Conservation (phyloP, 1,140 invertebrate species). For the Nasonia giraulti region DNA sequence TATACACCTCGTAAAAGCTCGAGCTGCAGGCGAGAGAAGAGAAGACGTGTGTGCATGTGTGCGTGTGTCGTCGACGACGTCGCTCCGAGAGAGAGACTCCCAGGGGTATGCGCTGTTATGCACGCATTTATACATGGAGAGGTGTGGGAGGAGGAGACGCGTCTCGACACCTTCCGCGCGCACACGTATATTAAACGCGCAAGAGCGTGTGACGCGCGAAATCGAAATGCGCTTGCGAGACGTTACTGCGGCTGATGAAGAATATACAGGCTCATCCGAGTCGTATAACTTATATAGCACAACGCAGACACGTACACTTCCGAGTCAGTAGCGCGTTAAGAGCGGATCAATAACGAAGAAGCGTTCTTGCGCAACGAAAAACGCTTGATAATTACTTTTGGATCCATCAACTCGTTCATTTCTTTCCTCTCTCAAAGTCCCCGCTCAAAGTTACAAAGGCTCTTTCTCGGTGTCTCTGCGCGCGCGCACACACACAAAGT, state of each 20-base stretch:
- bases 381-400: background rate
- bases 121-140: too few species aligned
- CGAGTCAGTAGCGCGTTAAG: too few species aligned
- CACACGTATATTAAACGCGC: background rate
- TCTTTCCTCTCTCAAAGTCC: background rate
- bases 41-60: background rate
- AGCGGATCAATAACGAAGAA: too few species aligned
- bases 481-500: background rate
- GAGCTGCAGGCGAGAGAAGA: background rate
- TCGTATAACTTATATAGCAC: too few species aligned
- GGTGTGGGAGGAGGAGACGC: background rate
- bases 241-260: background rate
- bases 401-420: background rate
- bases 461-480: too few species aligned
- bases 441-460: too few species aligned
- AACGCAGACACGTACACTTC: too few species aligned
- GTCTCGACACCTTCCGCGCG: background rate
- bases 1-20: conserved; percentile 1
- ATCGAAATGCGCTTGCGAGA: background rate
- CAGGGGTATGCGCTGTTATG: background rate
- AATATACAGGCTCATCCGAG: background rate
- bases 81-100: background rate
- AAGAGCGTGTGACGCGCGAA: background rate
- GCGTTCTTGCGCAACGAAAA: background rate
- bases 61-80: background rate